Base-by-base conservation (phyloP, 64 coral and sea anemone species). In the Pachyseris speciosa region DNA sequence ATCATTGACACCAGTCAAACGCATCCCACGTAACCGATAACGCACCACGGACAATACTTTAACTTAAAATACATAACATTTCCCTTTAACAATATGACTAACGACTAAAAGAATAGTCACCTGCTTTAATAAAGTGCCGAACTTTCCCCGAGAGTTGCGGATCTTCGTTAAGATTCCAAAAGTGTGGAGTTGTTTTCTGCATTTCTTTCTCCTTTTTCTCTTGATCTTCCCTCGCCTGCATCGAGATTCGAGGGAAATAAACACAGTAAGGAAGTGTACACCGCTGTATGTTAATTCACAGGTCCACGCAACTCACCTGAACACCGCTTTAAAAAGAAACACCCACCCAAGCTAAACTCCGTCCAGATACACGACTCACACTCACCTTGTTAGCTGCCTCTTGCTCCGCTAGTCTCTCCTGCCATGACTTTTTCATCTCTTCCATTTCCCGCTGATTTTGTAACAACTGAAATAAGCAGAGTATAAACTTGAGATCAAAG, bases 151-250 rank as follows among this genome's bases (percentile, higher is more conserved):
- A 94, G 1, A 98, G 68, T 24, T 94, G 91, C 1, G 95, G 77
- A 69, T 98, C 95, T 71, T 98, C 95, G 52, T 98, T 98, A 32
- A 98, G 70, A 45, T 98, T 98, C 95, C 95, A 98, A 59, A 98
- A 94, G 83, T 98, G 95, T 26, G 92, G 84, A 27, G 92, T 91
- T 45, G 95, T 94, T 63, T 94, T 98, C 30, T 83, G 85, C 83
- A 94, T 75, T 69, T 98, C 92, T 53, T 98, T 98, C 17, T 94
- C 92, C 19, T 87, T 94, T 55, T 59, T 86, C 78, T 98, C 95
- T 78, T 84, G 57, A 37, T 98, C 95, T 67, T 98, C 95, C 67
- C 94, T 98, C 7, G 95, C 91, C 95, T 98, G 64, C 13, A 50
- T 9, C 2, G 13, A n/a, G n/a, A n/a, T n/a, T n/a, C n/a, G n/a